Evolutionary conservation across 2,888 invertebrate species (phyloP).

Genomic region (Campoletis raptor): DNA sequence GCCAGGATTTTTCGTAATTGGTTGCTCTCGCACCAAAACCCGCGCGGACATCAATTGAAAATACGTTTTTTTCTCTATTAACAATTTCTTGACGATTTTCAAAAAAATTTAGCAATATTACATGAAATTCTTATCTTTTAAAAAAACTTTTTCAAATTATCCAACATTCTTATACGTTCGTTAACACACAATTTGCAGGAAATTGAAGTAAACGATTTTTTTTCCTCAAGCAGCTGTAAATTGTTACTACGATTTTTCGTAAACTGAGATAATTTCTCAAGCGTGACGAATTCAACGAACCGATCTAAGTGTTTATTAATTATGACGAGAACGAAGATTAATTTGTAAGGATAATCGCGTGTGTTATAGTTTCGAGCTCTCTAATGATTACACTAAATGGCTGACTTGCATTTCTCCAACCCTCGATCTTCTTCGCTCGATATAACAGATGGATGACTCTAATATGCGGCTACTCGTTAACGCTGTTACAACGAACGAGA

Average conservation of each 20-base stretch:
- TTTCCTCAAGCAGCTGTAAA: background rate
- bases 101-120: background rate
- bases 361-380: constrained; percentile 29
- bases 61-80: background rate
- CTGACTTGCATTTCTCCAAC: constrained; percentile 63
- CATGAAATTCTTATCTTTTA: background rate
- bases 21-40: constrained; percentile 63
- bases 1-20: constrained; percentile 79
- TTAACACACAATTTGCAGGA: background rate
- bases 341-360: constrained; percentile 60
- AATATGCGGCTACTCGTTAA: constrained; percentile 56
- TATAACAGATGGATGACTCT: constrained; percentile 25
- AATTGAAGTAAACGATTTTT: background rate
- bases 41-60: background rate
- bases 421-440: constrained; percentile 42
- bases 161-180: background rate
- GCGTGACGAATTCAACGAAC: constrained; percentile 48
- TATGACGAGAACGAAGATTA: constrained; percentile 59
- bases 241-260: constrained; percentile 4
- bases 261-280: constrained; percentile 20
- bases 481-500: constrained; percentile 18
- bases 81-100: background rate
- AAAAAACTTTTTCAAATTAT: background rate
- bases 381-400: constrained; percentile 40
- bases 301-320: constrained; percentile 55